Percentiles rank a stretch among this genome's conserved stretches.
These are phyloP conservation scores for Tachina grossa DNA, from an alignment of 2,888 invertebrate genomes.

Conservation along the genomic window DNA sequence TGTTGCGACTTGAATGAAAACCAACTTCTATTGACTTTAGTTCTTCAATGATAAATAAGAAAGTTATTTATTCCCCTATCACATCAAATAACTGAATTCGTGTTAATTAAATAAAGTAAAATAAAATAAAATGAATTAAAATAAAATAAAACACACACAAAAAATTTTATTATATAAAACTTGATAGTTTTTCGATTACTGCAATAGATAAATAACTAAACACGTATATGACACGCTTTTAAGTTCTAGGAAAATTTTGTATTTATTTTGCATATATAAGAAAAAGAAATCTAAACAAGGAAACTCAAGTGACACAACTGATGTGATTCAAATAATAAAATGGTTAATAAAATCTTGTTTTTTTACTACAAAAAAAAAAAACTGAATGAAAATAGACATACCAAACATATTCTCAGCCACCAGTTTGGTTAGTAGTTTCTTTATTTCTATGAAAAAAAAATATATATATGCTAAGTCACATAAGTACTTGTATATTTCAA, in stretches of 20 bases:
- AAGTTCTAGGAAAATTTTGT: slow-evolving; percentile 63
- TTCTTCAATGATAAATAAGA: background rate
- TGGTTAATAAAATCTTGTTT: slow-evolving; percentile 27
- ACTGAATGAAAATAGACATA: background rate
- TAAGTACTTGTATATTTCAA: no score
- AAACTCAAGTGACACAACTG: slow-evolving; percentile 64
- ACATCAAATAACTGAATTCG: slow-evolving; percentile 13
- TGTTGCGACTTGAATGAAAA: background rate
- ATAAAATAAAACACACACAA: background rate
- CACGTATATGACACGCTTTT: slow-evolving; percentile 72
- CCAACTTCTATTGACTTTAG: slow-evolving; percentile 2
- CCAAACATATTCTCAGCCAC: background rate
- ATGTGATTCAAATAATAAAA: slow-evolving; percentile 69
- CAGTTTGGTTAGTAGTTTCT: background rate
- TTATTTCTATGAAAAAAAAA: background rate
- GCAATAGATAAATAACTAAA: slow-evolving; percentile 57
- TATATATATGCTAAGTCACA: no score
- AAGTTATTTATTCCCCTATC: background rate
- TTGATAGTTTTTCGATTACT: slow-evolving; percentile 12
- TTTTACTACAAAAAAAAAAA: background rate
- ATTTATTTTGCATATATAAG: slow-evolving; percentile 24
- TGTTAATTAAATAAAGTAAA: slow-evolving; percentile 23
- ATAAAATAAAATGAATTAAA: slow-evolving; percentile 8
- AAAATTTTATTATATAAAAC: no score
- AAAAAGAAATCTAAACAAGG: slow-evolving; percentile 60